Evolutionary conservation across 2,113 vertebrate genomes (phyloP).

Genomic region (Paracanthobrama guichenoti): DNA sequence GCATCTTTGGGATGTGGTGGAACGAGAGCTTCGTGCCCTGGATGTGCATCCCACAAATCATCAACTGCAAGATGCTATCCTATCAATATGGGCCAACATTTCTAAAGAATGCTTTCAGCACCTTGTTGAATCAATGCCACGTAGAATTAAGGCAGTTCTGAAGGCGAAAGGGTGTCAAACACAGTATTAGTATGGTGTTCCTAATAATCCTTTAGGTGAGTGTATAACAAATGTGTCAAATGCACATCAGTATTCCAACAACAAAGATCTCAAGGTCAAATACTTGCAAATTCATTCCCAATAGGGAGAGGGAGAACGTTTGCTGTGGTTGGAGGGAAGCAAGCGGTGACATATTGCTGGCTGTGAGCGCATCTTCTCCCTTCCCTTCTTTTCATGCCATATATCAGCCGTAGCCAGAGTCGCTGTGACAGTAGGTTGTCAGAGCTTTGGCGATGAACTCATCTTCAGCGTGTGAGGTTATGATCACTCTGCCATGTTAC

Average conservation of each 20-base stretch:
- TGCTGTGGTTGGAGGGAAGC: constrained; percentile 48
- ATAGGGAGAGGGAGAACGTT: constrained; percentile 49
- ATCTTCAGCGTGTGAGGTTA: constrained; percentile 56
- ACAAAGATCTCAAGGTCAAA: constrained; percentile 35
- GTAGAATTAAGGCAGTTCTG: too few relatives aligned
- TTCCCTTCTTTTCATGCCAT: constrained; percentile 50
- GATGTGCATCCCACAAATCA: too few relatives aligned
- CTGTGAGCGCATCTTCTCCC: constrained; percentile 39
- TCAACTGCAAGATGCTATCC: too few relatives aligned
- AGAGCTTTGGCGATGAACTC: constrained; percentile 47
- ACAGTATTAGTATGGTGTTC: too few relatives aligned
- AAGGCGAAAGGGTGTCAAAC: too few relatives aligned
- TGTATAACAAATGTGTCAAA: constrained; percentile 6
- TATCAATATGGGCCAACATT: too few relatives aligned
- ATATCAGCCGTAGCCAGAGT: constrained; percentile 58
- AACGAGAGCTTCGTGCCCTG: too few relatives aligned
- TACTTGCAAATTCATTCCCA: constrained; percentile 6
- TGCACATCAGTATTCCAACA: constrained; percentile 6
- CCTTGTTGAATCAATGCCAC: too few relatives aligned
- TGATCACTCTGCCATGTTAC: constrained; percentile 52
- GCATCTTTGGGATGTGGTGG: too few relatives aligned
- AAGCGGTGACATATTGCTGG: constrained; percentile 58
- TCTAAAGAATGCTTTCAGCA: too few relatives aligned
- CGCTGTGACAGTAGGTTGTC: constrained; percentile 59
- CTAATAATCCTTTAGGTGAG: too few relatives aligned